A percentile compares a stretch with the other conserved stretches of the same genome.
These are phyloP conservation scores for Nephrocerus scutellatus DNA, from an alignment of 2,888 invertebrate species.

Conservation along the genomic window DNA sequence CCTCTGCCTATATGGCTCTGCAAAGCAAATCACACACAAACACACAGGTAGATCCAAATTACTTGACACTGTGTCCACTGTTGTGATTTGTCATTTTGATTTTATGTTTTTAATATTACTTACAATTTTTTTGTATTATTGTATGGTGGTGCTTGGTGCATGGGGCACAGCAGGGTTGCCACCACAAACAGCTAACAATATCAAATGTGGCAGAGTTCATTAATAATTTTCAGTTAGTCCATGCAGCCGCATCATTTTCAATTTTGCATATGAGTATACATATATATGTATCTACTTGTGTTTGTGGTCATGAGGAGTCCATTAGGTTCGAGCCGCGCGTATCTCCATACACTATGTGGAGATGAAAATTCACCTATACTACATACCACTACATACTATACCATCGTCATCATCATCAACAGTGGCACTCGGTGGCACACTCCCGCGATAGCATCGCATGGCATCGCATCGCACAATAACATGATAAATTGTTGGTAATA, in stretches of 20 bases:
- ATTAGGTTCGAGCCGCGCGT: no score
- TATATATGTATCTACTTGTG: constrained; percentile 8
- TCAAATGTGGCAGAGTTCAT: constrained; percentile 37
- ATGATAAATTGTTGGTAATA: constrained; percentile 21
- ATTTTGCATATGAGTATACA: constrained; percentile 1
- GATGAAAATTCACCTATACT: no score
- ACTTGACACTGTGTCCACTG: constrained; percentile 23
- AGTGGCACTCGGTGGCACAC: constrained; percentile 23
- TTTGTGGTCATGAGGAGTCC: constrained; percentile 21
- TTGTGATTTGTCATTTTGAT: constrained; percentile 24
- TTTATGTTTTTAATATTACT: no score
- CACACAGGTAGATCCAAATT: constrained; percentile 22
- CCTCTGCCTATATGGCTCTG: no score
- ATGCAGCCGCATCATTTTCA: constrained; percentile 6
- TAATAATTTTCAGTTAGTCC: constrained; percentile 35
- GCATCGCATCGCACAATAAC: constrained; percentile 22
- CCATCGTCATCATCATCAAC: no score
- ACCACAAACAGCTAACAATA: constrained; percentile 23
- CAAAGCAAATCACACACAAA: no score
- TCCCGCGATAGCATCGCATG: no score
- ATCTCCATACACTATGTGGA: no score
- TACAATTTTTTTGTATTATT: no score
- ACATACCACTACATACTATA: no score
- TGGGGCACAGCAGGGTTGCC: constrained; percentile 19
- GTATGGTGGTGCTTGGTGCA: constrained; percentile 17